These are phyloP conservation scores for Hippopotamus amphibius DNA, from an alignment of 2,113 vertebrate species.

Conservation along the genomic window DNA sequence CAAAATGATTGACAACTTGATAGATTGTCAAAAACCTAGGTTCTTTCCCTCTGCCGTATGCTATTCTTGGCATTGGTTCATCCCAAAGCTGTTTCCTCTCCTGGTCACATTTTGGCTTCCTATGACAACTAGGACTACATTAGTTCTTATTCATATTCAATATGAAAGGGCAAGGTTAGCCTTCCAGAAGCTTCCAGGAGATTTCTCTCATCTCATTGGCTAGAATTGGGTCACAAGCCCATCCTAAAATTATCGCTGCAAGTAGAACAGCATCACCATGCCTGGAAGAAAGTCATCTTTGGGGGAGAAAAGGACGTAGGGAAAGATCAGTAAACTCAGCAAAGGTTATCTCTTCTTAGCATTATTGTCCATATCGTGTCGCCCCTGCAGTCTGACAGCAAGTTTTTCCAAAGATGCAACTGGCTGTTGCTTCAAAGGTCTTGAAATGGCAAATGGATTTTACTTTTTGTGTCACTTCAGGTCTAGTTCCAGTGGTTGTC, in stretches of 20 bases:
- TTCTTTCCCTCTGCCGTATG: conserved; percentile 5
- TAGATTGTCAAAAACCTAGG: conserved; percentile 36
- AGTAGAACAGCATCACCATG: background rate
- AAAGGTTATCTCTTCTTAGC: background rate
- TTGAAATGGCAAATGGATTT: background rate
- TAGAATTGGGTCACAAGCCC: background rate
- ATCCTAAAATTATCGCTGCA: background rate
- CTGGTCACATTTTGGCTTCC: background rate
- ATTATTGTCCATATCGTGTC: background rate
- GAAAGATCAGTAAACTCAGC: background rate
- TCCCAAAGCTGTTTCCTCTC: conserved; percentile 44
- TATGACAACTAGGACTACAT: background rate
- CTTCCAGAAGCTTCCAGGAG: conserved; percentile 7
- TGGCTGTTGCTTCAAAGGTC: background rate
- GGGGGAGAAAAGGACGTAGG: background rate
- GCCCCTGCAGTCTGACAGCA: background rate
- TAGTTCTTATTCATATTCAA: conserved; percentile 54
- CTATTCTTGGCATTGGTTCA: conserved; percentile 12
- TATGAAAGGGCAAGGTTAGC: conserved; percentile 20
- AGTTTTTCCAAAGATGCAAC: conserved; percentile 10
- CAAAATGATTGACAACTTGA: conserved; percentile 32
- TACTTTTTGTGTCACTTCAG: background rate
- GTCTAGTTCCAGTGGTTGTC: background rate
- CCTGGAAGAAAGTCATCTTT: background rate
- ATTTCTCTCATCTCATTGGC: background rate